Evolutionary conservation across 2,797 vertebrate species (phyloP).

Genomic region (Lemur catta): DNA sequence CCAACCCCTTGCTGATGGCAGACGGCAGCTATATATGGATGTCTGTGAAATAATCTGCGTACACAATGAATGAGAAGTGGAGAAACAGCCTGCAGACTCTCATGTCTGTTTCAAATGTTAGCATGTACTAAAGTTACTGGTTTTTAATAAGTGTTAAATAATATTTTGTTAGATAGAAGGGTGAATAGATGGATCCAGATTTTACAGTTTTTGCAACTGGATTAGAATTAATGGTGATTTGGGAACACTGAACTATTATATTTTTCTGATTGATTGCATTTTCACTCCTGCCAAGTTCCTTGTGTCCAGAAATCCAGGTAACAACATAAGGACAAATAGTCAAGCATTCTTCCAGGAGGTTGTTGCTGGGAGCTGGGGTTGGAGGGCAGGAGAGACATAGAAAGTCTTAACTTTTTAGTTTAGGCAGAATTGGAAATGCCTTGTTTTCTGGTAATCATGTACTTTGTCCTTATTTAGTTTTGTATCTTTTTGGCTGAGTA

Average conservation of each 20-base stretch:
- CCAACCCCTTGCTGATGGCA: background rate
- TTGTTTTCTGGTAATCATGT: background rate
- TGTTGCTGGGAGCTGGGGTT: background rate
- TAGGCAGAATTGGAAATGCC: background rate
- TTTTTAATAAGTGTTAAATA: background rate
- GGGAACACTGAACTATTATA: background rate
- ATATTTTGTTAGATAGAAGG: background rate
- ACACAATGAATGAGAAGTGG: background rate
- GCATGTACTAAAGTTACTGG: background rate
- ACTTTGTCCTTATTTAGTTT: background rate
- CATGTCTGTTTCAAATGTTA: background rate
- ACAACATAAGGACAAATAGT: background rate
- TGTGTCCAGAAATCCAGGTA: background rate
- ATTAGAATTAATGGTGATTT: background rate
- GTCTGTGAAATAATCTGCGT: background rate
- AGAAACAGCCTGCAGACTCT: background rate
- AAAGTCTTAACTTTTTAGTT: background rate
- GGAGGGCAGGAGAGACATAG: background rate
- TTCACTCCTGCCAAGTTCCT: background rate
- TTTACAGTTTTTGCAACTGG: background rate
- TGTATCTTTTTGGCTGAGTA: background rate
- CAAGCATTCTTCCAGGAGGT: background rate
- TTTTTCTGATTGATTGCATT: background rate
- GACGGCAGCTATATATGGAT: background rate
- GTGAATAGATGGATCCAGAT: background rate